Base-by-base conservation (phyloP, 2,888 invertebrate species). In the Xestoiulus laeticollis region DNA sequence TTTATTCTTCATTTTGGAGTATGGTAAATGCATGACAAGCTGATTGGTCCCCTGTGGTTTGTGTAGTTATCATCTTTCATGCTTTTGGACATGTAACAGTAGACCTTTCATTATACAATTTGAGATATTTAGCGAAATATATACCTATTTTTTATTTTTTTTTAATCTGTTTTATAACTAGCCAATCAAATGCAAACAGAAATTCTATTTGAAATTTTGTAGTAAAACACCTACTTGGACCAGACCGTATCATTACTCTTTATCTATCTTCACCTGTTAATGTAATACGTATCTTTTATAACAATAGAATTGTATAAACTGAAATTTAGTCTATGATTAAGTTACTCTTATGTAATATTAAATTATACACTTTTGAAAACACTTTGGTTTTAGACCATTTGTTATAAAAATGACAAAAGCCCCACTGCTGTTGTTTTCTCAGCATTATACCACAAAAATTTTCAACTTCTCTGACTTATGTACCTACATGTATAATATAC, bases 21-120 rank as follows among this genome's bases (percentile, higher is more conserved):
- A 68, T 12, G n/a, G 59, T 26, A 68, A n/a, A 22, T 26, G 68
- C 12, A 26, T 68, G 68, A 22, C 68, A 68, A 6, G 68, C 68
- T 68, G 68, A 68, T 68, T 68, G 68, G 68, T 6, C 68, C 68
- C 68, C 68, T 68, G 68, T 68, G 68, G 68, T 26, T 38, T 68
- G 5, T 68, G 68, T n/a, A 68, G 22, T 68, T 68, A 68, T 68
- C 68, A 68, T 68, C 26, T 68, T 68, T 26, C 8, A 26, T 68
- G 10, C 10, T 6, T 26, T 26, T 8, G 68, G n/a, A 68, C 68
- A 68, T 68, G 68, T 68, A 22, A 26, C 68, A 10, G 26, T 26
- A 68, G 68, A 68, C 26, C 68, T 68, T 68, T 68, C 26, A 26
- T 48, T 48, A 48, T 48, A 48, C 10, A 48, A 14, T 48, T 48